Evolutionary conservation across 2,797 vertebrate species (phyloP).

Genomic region (Rhodeus uyekii): DNA sequence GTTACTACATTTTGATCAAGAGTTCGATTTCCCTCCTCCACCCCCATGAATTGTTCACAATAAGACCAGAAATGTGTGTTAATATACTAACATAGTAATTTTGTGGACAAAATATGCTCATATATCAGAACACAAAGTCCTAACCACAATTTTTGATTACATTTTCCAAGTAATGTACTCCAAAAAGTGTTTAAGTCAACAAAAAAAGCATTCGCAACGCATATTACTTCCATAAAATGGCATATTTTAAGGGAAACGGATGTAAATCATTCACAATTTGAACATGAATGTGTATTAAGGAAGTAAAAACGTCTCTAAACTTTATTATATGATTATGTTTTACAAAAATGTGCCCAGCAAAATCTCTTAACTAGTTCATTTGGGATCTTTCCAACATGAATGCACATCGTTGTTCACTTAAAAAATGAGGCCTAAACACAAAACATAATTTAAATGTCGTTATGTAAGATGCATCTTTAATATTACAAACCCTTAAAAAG

Average conservation of each 20-base stretch:
- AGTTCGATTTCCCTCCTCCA: not conserved
- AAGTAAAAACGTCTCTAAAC: not conserved
- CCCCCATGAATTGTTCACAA: not conserved
- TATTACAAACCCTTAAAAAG: not conserved
- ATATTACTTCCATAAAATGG: not conserved
- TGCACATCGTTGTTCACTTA: not conserved
- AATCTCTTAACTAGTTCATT: not conserved
- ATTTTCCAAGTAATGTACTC: constrained; percentile 3
- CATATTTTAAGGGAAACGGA: not conserved
- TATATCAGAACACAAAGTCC: not conserved
- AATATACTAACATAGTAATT: not conserved
- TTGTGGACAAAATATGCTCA: not conserved
- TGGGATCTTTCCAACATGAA: not conserved
- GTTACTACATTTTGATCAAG: not conserved
- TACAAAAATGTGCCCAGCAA: not conserved
- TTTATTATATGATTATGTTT: not conserved
- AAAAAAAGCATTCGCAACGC: not conserved
- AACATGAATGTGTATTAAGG: not conserved
- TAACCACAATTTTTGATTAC: not conserved
- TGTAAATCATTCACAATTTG: not conserved
- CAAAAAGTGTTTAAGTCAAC: constrained; percentile 2
- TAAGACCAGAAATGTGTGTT: not conserved
- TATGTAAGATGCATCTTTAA: not conserved
- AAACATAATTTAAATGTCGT: not conserved
- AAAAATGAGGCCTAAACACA: constrained; percentile 1